These are phyloP conservation scores for Malthinus seriepunctatus DNA, from an alignment of 2,888 invertebrate species.

Conservation along the genomic window DNA sequence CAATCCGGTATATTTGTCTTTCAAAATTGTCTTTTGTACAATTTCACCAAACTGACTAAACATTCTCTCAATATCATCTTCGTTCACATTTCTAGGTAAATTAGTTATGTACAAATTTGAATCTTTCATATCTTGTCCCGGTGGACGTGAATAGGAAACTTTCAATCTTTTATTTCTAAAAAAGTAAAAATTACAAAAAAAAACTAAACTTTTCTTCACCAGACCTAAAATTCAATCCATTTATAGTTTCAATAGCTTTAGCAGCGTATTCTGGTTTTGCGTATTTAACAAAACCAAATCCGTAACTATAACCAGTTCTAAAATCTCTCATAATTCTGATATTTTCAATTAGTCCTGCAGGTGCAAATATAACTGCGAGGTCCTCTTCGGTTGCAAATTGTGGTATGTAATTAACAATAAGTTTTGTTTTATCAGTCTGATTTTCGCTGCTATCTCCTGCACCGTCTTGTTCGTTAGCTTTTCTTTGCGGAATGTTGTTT, in stretches of 20 bases:
- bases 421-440: conserved; percentile 66
- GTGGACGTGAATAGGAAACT: conserved; percentile 91
- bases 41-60: conserved; percentile 89
- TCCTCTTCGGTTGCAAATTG: conserved; percentile 93
- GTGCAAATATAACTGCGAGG: conserved; percentile 84
- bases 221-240: conserved; percentile 63
- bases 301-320: conserved; percentile 93
- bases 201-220: neutral
- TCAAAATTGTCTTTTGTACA: conserved; percentile 88
- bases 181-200: neutral
- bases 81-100: conserved; percentile 83
- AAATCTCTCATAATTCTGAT: conserved; percentile 89
- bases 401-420: conserved; percentile 94
- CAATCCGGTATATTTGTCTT: conserved; percentile 85
- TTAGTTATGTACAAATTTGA: conserved; percentile 94
- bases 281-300: conserved; percentile 95
- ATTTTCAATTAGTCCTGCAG: conserved; percentile 86
- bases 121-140: conserved; percentile 90
- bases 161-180: conserved; percentile 87
- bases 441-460: conserved; percentile 44
- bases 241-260: conserved; percentile 83
- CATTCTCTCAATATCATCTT: conserved; percentile 80
- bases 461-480: conserved; percentile 33
- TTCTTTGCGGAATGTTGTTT: conserved; percentile 10
- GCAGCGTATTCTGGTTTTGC: conserved; percentile 82